phyloP scores from a whole-genome alignment of 2,797 vertebrate genomes.

The Spinus olivaceus region DNA sequence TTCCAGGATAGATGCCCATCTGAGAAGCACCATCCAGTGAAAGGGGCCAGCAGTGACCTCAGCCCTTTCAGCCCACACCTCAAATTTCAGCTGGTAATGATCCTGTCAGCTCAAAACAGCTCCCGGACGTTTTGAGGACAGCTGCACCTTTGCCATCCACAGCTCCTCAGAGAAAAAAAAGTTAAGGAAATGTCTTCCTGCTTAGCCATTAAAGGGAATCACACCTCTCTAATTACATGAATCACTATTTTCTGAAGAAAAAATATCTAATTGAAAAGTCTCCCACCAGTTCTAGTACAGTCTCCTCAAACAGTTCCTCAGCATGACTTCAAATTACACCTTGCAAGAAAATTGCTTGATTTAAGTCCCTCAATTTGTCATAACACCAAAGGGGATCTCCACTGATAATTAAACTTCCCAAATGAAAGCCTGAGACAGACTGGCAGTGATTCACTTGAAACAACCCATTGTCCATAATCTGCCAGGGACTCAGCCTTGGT shows the following conservation, averaged over 20 bases:
- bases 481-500: not conserved
- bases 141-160: accelerated
- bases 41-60: not conserved
- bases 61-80: not conserved
- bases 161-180: not conserved
- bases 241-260: not conserved
- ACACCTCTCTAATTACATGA: not conserved
- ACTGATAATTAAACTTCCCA: not conserved
- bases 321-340: not conserved
- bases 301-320: conserved; percentile 1
- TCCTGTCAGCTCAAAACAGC: not conserved
- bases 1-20: not conserved
- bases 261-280: not conserved
- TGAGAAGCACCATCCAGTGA: not conserved
- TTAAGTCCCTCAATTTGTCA: conserved; percentile 3
- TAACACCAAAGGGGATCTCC: not conserved
- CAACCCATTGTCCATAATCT: not conserved
- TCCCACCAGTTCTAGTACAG: not conserved
- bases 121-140: not conserved
- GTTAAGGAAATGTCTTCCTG: not conserved
- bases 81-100: not conserved
- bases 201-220: not conserved
- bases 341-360: not conserved
- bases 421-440: not conserved
- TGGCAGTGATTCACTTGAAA: not conserved